Evolutionary conservation across 2,888 invertebrate genomes (phyloP).

Genomic region (Taenaris catops): DNA sequence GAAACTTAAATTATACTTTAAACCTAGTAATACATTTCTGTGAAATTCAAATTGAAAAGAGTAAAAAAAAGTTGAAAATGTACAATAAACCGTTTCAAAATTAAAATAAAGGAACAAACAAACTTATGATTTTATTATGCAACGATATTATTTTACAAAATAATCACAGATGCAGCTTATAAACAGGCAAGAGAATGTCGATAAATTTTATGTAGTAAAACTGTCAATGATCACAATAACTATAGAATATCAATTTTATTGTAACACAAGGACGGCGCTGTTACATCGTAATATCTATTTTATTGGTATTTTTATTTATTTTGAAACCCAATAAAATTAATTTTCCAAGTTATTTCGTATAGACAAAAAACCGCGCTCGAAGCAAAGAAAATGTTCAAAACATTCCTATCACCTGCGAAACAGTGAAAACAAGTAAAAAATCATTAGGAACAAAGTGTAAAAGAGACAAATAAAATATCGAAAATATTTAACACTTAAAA

Average conservation of each 20-base stretch:
- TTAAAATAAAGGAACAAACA: conserved; percentile 23
- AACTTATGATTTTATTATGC: conserved; percentile 36
- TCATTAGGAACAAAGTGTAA: conserved; percentile 30
- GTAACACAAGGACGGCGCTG: conserved; percentile 25
- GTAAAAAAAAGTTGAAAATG: conserved; percentile 5
- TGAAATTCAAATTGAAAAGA: conserved; percentile 45
- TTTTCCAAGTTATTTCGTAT: conserved; percentile 36
- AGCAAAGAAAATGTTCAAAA: conserved; percentile 28
- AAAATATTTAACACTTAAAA: conserved; percentile 41
- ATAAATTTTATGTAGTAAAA: conserved; percentile 19
- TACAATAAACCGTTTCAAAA: conserved; percentile 6
- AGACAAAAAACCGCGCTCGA: conserved; percentile 16
- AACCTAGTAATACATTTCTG: conserved; percentile 26
- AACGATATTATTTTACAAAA: conserved; percentile 28
- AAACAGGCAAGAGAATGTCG: conserved; percentile 48
- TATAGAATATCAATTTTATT: conserved; percentile 41
- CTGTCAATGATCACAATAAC: conserved; percentile 22
- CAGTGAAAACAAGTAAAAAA: conserved; percentile 32
- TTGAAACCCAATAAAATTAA: conserved; percentile 32
- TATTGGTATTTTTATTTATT: background rate
- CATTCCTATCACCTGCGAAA: conserved; percentile 53
- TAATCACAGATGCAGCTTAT: conserved; percentile 61
- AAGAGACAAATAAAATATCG: conserved; percentile 29
- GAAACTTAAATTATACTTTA: conserved; percentile 7
- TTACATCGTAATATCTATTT: conserved; percentile 5